These are phyloP conservation scores for Sarcophaga rosellei DNA, from an alignment of 2,888 invertebrate genomes.

Conservation along the genomic window DNA sequence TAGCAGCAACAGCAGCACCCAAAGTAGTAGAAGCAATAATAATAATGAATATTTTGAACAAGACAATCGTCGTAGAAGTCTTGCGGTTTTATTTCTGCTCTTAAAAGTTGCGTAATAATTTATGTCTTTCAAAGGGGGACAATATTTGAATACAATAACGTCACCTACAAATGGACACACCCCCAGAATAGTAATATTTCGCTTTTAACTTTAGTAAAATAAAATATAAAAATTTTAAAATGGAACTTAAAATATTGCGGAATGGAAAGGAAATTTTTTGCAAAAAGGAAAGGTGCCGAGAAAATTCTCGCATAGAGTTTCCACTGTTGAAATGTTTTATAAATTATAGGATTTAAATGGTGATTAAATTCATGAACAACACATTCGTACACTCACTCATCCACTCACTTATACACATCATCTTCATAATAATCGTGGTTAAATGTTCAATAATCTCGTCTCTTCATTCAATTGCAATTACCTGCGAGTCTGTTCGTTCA, in stretches of 20 bases:
- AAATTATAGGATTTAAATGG: not conserved
- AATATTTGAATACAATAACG: slow-evolving; percentile 53
- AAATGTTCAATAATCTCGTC: slow-evolving; percentile 52
- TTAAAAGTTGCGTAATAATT: slow-evolving; percentile 53
- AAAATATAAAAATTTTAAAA: not conserved
- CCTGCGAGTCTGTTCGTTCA: slow-evolving; percentile 23
- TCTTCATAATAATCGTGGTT: slow-evolving; percentile 3
- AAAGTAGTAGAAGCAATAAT: not conserved
- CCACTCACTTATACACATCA: not conserved
- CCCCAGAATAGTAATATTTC: not conserved
- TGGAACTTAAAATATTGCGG: not conserved
- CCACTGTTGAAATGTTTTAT: not conserved
- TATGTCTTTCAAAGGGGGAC: slow-evolving; percentile 33
- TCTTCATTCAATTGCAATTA: slow-evolving; percentile 57
- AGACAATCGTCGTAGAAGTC: not conserved
- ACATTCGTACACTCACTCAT: not conserved
- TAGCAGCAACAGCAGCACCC: not conserved
- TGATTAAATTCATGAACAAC: not conserved
- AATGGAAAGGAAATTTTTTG: not conserved
- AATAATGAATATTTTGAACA: not conserved
- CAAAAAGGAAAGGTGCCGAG: not conserved
- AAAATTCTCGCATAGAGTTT: not conserved
- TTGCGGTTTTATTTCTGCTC: slow-evolving; percentile 45
- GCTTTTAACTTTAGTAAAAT: not conserved
- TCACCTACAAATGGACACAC: slow-evolving; percentile 38